These are phyloP conservation scores for Anoura caudifer DNA, from an alignment of 2,113 vertebrate species.

Conservation along the genomic window DNA sequence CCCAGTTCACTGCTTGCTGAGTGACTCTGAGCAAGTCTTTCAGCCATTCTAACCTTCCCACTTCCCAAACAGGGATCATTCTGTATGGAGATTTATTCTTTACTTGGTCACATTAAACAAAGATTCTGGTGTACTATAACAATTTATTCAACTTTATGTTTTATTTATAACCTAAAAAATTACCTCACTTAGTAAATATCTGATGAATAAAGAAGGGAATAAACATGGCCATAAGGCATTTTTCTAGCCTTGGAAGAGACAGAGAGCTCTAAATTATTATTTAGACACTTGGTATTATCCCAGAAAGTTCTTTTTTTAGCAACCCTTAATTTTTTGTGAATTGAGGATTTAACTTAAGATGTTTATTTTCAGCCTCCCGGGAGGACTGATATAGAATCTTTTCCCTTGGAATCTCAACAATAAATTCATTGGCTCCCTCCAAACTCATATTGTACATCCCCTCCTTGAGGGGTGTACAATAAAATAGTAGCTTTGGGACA, in stretches of 20 bases:
- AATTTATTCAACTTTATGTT: background rate
- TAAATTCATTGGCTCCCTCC: background rate
- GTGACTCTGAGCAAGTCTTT: background rate
- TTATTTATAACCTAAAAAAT: background rate
- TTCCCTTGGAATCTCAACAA: background rate
- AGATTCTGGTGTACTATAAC: background rate
- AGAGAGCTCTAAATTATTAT: background rate
- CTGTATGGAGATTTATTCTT: background rate
- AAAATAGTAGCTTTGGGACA: background rate
- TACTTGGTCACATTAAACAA: background rate
- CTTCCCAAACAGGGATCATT: background rate
- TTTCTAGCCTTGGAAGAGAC: background rate
- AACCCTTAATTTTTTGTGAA: background rate
- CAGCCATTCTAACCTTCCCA: background rate
- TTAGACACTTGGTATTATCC: background rate
- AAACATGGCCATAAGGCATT: background rate
- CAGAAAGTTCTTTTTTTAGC: background rate
- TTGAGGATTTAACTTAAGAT: background rate
- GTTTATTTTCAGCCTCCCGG: background rate
- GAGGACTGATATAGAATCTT: background rate
- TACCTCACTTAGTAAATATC: constrained; percentile 25
- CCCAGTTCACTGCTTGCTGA: background rate
- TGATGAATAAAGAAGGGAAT: background rate
- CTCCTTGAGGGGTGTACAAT: background rate
- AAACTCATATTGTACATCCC: background rate